A percentile compares a stretch with the other conserved stretches of the same genome.
These are phyloP conservation scores for Drosophila ogumai DNA, from an alignment of 1,140 invertebrate species.

Conservation along the genomic window DNA sequence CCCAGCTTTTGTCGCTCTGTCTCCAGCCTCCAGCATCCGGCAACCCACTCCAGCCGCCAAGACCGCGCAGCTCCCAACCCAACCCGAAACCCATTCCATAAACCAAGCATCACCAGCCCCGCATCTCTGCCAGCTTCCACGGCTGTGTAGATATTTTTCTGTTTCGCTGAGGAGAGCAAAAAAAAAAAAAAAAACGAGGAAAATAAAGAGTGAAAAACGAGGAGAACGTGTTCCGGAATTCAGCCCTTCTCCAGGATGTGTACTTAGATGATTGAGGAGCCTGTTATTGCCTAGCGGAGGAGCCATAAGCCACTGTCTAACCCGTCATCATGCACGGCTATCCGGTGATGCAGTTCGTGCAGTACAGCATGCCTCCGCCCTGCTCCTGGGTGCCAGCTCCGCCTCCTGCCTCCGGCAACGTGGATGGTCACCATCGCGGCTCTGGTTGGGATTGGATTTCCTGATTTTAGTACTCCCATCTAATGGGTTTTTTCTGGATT, in stretches of 20 bases:
- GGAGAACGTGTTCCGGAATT: constrained; percentile 52
- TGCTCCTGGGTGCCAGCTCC: constrained; percentile 85
- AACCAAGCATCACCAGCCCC: constrained; percentile 26
- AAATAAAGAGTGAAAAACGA: constrained; percentile 34
- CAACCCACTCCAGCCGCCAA: constrained; percentile 25
- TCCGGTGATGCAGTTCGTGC: constrained; percentile 87
- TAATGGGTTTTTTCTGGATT: background rate
- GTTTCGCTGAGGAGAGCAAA: constrained; percentile 46
- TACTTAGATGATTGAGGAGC: constrained; percentile 16
- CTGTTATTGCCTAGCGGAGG: constrained; percentile 19
- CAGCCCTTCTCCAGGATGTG: constrained; percentile 24
- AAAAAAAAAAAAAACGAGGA: background rate
- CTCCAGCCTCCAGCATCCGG: constrained; percentile 16
- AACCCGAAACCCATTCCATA: constrained; percentile 9
- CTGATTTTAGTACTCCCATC: background rate
- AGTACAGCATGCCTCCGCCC: constrained; percentile 86
- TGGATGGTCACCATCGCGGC: constrained; percentile 64
- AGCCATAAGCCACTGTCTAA: background rate
- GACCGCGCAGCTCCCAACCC: constrained; percentile 52
- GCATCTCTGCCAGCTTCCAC: constrained; percentile 37
- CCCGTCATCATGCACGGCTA: constrained; percentile 86
- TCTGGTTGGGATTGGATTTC: constrained; percentile 39
- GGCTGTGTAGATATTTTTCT: constrained; percentile 79
- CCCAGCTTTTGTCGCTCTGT: constrained; percentile 35
- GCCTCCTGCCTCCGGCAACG: constrained; percentile 51